Evolutionary conservation across 2,113 vertebrate species (phyloP).

Genomic region (Cyrtonyx montezumae): DNA sequence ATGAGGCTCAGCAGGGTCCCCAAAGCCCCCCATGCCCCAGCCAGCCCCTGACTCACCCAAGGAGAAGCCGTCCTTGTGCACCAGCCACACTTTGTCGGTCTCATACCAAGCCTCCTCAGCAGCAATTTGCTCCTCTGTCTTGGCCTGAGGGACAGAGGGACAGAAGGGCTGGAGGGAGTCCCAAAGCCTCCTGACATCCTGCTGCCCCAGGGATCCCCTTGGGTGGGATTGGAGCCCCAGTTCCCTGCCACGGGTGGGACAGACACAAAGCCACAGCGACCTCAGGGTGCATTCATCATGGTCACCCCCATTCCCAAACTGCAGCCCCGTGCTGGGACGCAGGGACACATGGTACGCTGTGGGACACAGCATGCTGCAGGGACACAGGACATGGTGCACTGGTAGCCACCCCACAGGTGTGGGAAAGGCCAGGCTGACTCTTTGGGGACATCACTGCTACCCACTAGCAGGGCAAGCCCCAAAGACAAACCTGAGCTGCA

Average conservation of each 20-base stretch:
- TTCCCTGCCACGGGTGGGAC: background rate
- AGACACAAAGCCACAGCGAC: background rate
- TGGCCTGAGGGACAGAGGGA: constrained; percentile 79
- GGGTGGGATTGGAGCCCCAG: background rate
- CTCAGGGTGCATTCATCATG: rapidly evolving
- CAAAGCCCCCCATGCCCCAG: rapidly evolving
- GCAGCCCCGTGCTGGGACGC: background rate
- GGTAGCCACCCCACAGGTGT: rapidly evolving
- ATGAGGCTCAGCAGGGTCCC: background rate
- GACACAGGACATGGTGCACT: background rate
- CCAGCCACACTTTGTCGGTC: constrained; percentile 96
- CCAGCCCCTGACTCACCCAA: constrained; percentile 80
- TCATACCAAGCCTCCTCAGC: constrained; percentile 95
- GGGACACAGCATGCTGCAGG: background rate
- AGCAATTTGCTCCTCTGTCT: constrained; percentile 94
- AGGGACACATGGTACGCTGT: background rate
- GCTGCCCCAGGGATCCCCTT: rapidly evolving
- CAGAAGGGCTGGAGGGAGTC: background rate
- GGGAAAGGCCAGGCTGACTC: background rate
- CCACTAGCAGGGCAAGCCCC: background rate
- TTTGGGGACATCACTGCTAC: rapidly evolving
- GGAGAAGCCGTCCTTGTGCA: constrained; percentile 97
- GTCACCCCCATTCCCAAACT: background rate
- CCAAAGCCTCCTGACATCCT: background rate
- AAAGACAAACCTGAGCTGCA: constrained; percentile 81